phyloP scores from a whole-genome alignment of 1,140 invertebrate genomes.

The Oncopodura yosiiana region DNA sequence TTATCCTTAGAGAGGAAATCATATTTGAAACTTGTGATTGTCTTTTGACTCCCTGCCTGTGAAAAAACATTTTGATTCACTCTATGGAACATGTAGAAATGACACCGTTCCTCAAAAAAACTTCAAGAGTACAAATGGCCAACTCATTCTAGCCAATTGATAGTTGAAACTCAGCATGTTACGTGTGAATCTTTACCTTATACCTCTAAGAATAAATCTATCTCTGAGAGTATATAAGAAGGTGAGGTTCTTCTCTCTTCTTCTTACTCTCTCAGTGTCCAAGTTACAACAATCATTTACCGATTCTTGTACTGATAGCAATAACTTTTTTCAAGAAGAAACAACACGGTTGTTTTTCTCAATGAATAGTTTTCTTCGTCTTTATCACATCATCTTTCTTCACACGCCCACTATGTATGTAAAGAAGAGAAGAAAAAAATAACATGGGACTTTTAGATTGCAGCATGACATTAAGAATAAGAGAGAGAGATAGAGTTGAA shows the following conservation, averaged over 20 bases:
- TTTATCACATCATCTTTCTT: too few species aligned
- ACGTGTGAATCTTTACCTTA: constrained; percentile 7
- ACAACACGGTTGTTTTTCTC: constrained; percentile 11
- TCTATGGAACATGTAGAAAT: constrained; percentile 9
- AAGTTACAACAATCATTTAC: too few species aligned
- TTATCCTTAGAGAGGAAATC: background rate
- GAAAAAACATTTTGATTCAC: constrained; percentile 14
- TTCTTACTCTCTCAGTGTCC: background rate
- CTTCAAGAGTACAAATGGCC: constrained; percentile 10
- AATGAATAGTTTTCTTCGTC: too few species aligned
- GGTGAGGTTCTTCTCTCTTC: background rate
- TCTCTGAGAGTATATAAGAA: background rate
- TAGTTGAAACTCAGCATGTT: constrained; percentile 12
- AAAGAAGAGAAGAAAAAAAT: too few species aligned
- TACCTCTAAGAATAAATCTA: constrained; percentile 16
- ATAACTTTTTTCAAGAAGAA: too few species aligned
- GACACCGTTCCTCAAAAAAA: too few species aligned
- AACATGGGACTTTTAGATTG: too few species aligned
- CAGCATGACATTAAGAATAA: too few species aligned
- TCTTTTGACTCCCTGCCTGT: constrained; percentile 7
- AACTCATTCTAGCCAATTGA: constrained; percentile 17
- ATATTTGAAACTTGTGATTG: constrained; percentile 9
- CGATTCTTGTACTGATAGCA: too few species aligned
- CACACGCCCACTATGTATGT: too few species aligned
- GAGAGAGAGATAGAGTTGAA: too few species aligned